Evolutionary conservation across 2,888 invertebrate genomes (phyloP).

Genomic region (Ceriagrion tenellum): DNA sequence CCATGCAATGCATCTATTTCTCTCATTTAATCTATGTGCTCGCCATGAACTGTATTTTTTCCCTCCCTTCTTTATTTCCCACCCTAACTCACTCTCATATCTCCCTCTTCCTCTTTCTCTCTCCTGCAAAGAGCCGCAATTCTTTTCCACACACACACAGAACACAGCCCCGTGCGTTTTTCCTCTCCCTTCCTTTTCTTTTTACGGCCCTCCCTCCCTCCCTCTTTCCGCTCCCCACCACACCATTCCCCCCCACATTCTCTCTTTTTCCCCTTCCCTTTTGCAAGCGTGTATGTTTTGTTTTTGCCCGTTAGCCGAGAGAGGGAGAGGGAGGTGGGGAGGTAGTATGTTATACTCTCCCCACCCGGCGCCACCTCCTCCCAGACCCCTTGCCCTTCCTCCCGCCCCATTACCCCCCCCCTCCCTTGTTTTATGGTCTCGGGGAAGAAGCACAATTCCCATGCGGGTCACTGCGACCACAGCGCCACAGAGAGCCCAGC

Average conservation of each 20-base stretch:
- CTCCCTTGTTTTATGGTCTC: constrained; percentile 57
- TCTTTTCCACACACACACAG: constrained; percentile 29
- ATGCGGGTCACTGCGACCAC: constrained; percentile 55
- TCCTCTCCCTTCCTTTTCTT: background rate
- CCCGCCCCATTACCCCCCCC: background rate
- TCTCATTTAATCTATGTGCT: background rate
- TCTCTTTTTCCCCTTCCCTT: background rate
- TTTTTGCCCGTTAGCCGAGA: constrained; percentile 40
- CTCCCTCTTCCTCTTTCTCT: background rate
- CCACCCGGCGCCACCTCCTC: background rate
- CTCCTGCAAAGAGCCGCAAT: constrained; percentile 62
- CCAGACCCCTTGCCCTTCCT: background rate
- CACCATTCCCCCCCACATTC: background rate
- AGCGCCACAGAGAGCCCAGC: constrained; percentile 10
- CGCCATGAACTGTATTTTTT: background rate
- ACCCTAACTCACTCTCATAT: background rate
- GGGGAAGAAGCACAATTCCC: constrained; percentile 50
- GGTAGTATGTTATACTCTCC: background rate
- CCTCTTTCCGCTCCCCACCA: background rate
- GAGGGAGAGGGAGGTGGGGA: background rate
- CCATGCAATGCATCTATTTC: too few species aligned
- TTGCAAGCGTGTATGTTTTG: background rate
- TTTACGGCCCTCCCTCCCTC: background rate
- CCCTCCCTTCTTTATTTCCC: background rate
- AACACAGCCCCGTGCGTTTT: background rate